Conservation (phyloP, 2,888 invertebrate genomes). For the Cotesia congregata region DNA sequence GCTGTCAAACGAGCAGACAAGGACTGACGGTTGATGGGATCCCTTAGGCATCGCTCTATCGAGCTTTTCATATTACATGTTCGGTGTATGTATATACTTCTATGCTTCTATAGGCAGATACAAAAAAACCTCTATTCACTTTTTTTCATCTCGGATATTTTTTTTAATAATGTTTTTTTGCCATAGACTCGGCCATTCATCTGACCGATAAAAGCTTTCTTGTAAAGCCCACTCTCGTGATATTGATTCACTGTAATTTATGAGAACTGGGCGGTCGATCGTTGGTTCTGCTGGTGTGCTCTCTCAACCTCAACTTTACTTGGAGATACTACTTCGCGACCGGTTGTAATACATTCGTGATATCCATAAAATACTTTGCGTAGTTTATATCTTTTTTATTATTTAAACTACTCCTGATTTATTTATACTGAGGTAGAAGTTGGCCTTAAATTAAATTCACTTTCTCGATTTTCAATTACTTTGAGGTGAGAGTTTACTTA, state of each 20-base stretch:
- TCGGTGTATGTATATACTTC: conserved; percentile 26
- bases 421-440: conserved; percentile 32
- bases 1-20: conserved; percentile 30
- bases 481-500: too few species aligned
- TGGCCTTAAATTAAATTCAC: background rate
- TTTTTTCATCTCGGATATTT: background rate
- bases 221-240: conserved; percentile 49
- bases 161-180: conserved; percentile 25
- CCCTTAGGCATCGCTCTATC: conserved; percentile 26
- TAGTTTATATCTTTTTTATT: background rate
- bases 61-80: conserved; percentile 31
- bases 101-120: background rate
- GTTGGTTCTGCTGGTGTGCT: conserved; percentile 8
- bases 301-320: conserved; percentile 10
- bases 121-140: background rate
- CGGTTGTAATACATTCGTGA: conserved; percentile 32
- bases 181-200: conserved; percentile 29
- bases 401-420: conserved; percentile 43
- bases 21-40: conserved; percentile 8
- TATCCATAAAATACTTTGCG: background rate
- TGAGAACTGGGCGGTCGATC: conserved; percentile 43
- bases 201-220: conserved; percentile 51
- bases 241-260: conserved; percentile 55
- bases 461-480: background rate
- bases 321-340: conserved; percentile 20